phyloP scores from a whole-genome alignment of 1,140 invertebrate species.

The Scaptomyza montana region DNA sequence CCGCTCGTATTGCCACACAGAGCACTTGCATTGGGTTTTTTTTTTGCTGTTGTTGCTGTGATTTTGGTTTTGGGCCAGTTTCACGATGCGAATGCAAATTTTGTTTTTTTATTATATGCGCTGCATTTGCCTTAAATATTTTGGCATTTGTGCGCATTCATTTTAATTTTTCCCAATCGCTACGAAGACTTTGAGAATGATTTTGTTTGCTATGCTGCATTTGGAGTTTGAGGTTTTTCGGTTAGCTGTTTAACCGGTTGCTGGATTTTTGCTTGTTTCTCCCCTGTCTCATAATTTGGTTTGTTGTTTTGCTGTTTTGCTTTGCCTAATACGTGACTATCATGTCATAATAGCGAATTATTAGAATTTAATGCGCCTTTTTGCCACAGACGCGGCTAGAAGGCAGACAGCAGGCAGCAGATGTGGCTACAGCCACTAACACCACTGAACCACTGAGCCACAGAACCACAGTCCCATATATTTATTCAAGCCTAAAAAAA shows the following conservation, averaged over 20 bases:
- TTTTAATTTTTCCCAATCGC: conserved; percentile 55
- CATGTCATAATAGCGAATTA: conserved; percentile 82
- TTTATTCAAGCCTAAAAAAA: conserved; percentile 45
- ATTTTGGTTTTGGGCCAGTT: conserved; percentile 45
- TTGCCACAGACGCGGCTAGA: conserved; percentile 2
- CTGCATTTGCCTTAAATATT: conserved; percentile 63
- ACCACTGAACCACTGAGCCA: conserved; percentile 29
- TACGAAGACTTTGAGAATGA: background rate
- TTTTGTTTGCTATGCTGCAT: conserved; percentile 9
- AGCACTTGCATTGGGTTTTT: background rate
- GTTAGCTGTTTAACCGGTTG: conserved; percentile 64
- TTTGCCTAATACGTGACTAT: conserved; percentile 80
- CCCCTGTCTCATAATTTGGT: conserved; percentile 72
- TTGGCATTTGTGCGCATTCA: conserved; percentile 79
- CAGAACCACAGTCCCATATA: conserved; percentile 50
- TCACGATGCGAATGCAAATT: conserved; percentile 71
- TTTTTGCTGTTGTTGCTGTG: background rate
- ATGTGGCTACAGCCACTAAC: conserved; percentile 6
- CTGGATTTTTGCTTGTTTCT: background rate
- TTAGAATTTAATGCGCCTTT: conserved; percentile 76
- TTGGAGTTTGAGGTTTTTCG: conserved; percentile 20
- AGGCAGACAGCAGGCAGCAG: conserved; percentile 11
- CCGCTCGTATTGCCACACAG: background rate
- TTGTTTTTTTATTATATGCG: conserved; percentile 19
- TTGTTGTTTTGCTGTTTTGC: conserved; percentile 39